phyloP scores from a whole-genome alignment of 2,113 vertebrate species.

The Laticauda laticaudata region DNA sequence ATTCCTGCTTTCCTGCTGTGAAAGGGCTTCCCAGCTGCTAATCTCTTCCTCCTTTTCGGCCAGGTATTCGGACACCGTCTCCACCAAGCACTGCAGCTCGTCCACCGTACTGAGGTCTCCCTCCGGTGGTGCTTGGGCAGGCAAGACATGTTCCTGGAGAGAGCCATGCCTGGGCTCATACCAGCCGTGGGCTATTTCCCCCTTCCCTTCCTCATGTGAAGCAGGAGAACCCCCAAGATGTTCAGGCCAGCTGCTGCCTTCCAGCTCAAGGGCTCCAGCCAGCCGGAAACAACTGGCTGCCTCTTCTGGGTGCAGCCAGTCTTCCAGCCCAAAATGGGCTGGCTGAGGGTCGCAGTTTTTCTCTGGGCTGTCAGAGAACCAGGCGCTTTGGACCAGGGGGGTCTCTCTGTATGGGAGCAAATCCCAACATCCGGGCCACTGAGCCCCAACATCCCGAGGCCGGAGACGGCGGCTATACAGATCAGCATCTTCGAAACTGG shows the following conservation, averaged over 20 bases:
- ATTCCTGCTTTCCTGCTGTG: conserved; percentile 66
- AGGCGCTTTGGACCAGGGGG: conserved; percentile 85
- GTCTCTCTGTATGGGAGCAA: conserved; percentile 81
- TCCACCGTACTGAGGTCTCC: conserved; percentile 82
- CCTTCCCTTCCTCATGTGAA: conserved; percentile 69
- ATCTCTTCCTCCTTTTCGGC: conserved; percentile 94
- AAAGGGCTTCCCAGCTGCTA: conserved; percentile 79
- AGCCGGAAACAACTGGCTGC: conserved; percentile 51
- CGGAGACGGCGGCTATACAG: conserved; percentile 8
- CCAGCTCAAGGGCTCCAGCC: conserved; percentile 68
- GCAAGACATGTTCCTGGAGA: conserved; percentile 66
- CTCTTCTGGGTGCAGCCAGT: conserved; percentile 38
- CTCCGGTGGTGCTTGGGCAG: conserved; percentile 72
- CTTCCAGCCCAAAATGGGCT: conserved; percentile 62
- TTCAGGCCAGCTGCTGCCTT: conserved; percentile 81
- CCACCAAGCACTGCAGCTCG: conserved; percentile 88
- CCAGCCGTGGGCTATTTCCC: conserved; percentile 61
- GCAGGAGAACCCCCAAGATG: conserved; percentile 78
- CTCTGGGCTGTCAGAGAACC: conserved; percentile 68
- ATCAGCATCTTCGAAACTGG: conserved; percentile 26
- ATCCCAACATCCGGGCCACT: conserved; percentile 42
- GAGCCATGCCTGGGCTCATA: conserved; percentile 43
- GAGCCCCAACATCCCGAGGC: conserved; percentile 48
- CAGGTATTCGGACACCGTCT: conserved; percentile 92
- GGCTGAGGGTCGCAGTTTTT: conserved; percentile 45